phyloP scores from a whole-genome alignment of 2,113 vertebrate genomes.

The Festucalex cinctus region DNA sequence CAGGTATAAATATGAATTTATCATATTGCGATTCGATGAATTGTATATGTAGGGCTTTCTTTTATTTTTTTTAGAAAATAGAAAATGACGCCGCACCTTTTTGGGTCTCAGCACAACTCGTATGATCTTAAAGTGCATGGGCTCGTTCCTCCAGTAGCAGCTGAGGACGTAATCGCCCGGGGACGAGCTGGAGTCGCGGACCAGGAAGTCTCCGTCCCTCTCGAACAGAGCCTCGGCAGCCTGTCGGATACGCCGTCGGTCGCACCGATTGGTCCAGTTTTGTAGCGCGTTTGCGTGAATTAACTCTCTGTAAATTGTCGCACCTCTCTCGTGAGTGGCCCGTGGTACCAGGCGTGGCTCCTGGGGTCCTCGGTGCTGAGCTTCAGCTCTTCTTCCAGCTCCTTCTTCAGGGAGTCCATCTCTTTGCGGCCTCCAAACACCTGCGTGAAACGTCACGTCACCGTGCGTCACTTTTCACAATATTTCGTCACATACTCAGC shows the following conservation, averaged over 20 bases:
- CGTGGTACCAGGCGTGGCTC: slow-evolving; percentile 84
- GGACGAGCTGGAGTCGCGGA: slow-evolving; percentile 73
- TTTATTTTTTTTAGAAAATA: too few species aligned
- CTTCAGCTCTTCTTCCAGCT: slow-evolving; percentile 81
- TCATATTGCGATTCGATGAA: too few species aligned
- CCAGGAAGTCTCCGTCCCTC: slow-evolving; percentile 83
- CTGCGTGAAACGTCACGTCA: slow-evolving; percentile 29
- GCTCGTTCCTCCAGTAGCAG: slow-evolving; percentile 74
- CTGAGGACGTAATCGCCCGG: slow-evolving; percentile 77
- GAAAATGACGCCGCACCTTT: slow-evolving; percentile 49
- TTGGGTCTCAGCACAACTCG: slow-evolving; percentile 78
- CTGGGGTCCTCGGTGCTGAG: slow-evolving; percentile 73
- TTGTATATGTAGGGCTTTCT: too few species aligned
- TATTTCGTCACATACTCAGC: too few species aligned
- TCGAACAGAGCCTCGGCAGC: slow-evolving; percentile 75
- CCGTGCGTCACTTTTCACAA: too few species aligned
- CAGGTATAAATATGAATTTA: too few species aligned
- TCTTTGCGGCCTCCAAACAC: slow-evolving; percentile 60
- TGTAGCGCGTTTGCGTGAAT: neutral
- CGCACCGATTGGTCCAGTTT: neutral
- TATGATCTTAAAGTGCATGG: slow-evolving; percentile 85
- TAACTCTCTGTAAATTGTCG: neutral
- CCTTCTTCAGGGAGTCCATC: slow-evolving; percentile 77
- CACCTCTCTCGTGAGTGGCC: slow-evolving; percentile 77
- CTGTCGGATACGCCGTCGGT: slow-evolving; percentile 46